phyloP scores from a whole-genome alignment of 2,888 invertebrate genomes.

The Autographa gamma region DNA sequence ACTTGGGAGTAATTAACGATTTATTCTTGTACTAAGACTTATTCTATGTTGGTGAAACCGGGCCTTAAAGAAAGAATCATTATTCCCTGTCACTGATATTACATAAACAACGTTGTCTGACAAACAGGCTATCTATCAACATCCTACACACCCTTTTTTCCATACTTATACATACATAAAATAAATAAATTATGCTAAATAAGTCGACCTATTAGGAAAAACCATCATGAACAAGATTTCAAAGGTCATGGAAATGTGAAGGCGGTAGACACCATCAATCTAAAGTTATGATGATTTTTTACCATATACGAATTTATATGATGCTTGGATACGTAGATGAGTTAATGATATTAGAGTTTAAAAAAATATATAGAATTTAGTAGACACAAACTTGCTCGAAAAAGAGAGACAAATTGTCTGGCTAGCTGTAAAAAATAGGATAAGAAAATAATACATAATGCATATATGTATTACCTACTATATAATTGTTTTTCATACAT shows the following conservation, averaged over 20 bases:
- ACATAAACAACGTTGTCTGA: neutral
- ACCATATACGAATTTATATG: neutral
- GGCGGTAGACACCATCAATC: neutral
- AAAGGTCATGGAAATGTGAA: neutral
- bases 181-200: neutral
- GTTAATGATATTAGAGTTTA: neutral
- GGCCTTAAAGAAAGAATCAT: conserved; percentile 4
- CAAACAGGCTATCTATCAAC: neutral
- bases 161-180: neutral
- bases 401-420: too few relatives aligned
- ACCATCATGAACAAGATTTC: neutral
- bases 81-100: neutral
- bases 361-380: too few relatives aligned
- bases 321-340: neutral
- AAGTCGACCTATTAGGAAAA: neutral
- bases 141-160: neutral
- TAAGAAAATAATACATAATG: too few relatives aligned
- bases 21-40: too few relatives aligned
- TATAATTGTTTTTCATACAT: too few relatives aligned
- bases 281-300: neutral
- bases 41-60: too few relatives aligned
- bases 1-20: too few relatives aligned
- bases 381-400: too few relatives aligned
- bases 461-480: too few relatives aligned
- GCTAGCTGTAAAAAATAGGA: too few relatives aligned